A percentile compares a stretch with the other conserved stretches of the same genome.
These are phyloP conservation scores for Dolichallabes microphthalmus DNA, from an alignment of 2,113 vertebrate species.

Conservation along the genomic window DNA sequence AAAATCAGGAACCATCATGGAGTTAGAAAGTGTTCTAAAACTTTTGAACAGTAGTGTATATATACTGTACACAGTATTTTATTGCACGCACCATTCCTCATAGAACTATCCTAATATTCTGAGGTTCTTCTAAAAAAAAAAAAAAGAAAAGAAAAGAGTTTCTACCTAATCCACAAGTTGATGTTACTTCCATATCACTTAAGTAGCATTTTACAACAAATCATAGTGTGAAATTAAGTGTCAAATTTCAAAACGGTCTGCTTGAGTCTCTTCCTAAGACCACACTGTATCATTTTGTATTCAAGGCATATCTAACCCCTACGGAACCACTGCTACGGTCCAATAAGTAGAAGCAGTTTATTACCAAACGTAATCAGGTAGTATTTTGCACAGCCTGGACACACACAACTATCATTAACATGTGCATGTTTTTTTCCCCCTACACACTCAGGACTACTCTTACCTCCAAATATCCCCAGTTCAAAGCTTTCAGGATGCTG, in stretches of 20 bases:
- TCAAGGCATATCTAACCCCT: constrained; percentile 9
- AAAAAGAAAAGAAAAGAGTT: background rate
- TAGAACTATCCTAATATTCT: background rate
- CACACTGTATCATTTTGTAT: background rate
- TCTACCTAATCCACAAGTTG: background rate
- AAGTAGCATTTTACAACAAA: constrained; percentile 27
- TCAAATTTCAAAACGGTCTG: constrained; percentile 36
- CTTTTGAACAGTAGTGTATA: too few relatives aligned
- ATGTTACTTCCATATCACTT: constrained; percentile 27
- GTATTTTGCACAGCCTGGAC: background rate
- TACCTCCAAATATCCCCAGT: background rate
- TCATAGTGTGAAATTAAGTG: constrained; percentile 42
- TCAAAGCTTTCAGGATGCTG: background rate
- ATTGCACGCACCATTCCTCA: background rate
- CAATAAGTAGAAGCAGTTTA: constrained; percentile 5
- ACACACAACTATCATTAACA: constrained; percentile 6
- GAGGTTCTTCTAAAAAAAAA: background rate
- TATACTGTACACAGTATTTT: too few relatives aligned
- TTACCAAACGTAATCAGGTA: background rate
- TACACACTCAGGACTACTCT: background rate
- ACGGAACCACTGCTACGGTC: constrained; percentile 9
- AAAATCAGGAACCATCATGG: too few relatives aligned
- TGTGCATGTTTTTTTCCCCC: background rate
- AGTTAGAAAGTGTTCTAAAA: too few relatives aligned
- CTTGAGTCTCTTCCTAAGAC: constrained; percentile 25